Base-by-base conservation (phyloP, 2,888 invertebrate species). In the Polylopha cassiicola region DNA sequence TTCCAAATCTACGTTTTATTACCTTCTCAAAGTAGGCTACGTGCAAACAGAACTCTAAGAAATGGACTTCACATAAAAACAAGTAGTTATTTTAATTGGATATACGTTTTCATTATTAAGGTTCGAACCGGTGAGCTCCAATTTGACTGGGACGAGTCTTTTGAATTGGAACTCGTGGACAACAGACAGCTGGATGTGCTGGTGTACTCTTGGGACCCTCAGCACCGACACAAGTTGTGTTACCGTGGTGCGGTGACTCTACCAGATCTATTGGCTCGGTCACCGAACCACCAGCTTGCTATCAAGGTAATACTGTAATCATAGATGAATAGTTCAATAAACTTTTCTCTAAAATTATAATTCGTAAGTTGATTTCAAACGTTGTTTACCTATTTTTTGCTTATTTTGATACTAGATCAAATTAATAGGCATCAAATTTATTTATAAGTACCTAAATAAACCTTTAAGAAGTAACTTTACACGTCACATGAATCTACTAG, bases 91-190 rank as follows among this genome's bases (percentile, higher is more conserved):
- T 7, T 4, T 15, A 2, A 9, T 28, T 8, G 9, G 13, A 8
- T 2, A 29, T 2, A 13, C 8, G 32, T n/a, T 20, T 26, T 30
- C 5, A 22, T 4, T 36, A 38, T 38, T 26, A 46, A 89, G 88
- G 89, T 98, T 16, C 90, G 98, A 38, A 97, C 97, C 1, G 97
- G 97, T 2, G 98, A 98, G 72, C 89, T 98, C 28, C 95, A 97
- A 69, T 99, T 98, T 74, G 98, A 99, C 78, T 99, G 99, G 99
- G 98, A 99, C 69, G 99, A 99, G 74, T 96, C 97, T 8, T 99
- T 99, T 69, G 99, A 99, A 71, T 86, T 99, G 60, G 99, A 99
- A 69, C 87, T 99, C 46, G 96, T 98, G 24, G 94, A 95, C 64
- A 97, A 97, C 65, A 91, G 95, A 58, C 97, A 98, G 73, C 86